phyloP scores from a whole-genome alignment of 1,140 invertebrate species.

The Octopus sinensis region DNA sequence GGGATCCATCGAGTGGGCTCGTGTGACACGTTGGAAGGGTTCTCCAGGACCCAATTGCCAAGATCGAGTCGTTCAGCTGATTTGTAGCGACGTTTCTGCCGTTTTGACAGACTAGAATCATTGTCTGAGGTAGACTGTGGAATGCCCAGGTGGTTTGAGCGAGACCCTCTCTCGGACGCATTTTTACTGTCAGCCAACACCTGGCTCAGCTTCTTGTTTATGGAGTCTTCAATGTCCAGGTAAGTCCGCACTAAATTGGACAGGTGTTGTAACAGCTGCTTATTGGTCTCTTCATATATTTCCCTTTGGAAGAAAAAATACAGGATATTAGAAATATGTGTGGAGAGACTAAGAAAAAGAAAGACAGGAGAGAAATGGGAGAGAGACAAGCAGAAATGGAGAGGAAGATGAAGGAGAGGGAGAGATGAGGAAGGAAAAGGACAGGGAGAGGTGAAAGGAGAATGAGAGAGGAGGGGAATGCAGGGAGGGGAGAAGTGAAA shows the following conservation, averaged over 20 bases:
- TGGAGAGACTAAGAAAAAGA: no score
- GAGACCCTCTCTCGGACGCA: background rate
- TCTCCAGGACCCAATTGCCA: background rate
- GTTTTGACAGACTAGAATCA: background rate
- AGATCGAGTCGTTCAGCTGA: background rate
- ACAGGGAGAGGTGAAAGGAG: no score
- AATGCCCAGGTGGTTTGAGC: background rate
- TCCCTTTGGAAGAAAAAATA: no score
- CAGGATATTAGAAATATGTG: no score
- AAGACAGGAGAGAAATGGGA: no score
- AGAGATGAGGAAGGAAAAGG: no score
- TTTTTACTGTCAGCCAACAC: slow-evolving; percentile 7
- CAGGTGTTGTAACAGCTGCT: slow-evolving; percentile 45
- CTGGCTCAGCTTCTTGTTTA: slow-evolving; percentile 40
- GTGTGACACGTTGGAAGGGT: background rate
- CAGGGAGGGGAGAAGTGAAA: no score
- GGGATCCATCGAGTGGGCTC: background rate
- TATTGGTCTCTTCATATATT: slow-evolving; percentile 38
- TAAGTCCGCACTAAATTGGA: slow-evolving; percentile 48
- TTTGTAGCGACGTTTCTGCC: background rate
- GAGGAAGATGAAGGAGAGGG: no score
- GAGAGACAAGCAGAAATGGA: no score
- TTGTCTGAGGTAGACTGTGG: background rate
- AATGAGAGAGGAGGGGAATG: no score
- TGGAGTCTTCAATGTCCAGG: slow-evolving; percentile 46